Evolutionary conservation across 2,797 vertebrate species (phyloP).

Genomic region (Myotis findleyi): DNA sequence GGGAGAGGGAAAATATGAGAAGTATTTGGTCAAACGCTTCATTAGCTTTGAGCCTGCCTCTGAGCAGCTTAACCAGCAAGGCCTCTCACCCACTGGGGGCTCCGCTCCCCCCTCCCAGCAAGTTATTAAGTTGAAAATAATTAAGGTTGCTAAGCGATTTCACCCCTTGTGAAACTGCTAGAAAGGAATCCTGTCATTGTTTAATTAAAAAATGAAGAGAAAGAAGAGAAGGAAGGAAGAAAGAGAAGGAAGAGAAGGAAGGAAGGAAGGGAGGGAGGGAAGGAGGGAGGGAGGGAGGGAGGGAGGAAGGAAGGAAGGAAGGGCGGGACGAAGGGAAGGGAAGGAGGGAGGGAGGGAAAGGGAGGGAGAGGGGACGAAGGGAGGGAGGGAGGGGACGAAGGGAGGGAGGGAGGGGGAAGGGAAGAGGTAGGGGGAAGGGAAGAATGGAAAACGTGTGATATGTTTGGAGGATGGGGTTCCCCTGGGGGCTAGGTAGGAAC

Average conservation of each 20-base stretch:
- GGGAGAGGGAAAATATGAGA: conserved; percentile 73
- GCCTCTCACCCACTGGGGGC: not conserved
- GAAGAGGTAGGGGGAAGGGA: not conserved
- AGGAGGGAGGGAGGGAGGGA: not conserved
- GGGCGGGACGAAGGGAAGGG: not conserved
- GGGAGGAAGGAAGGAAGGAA: too few relatives aligned
- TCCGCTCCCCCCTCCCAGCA: not conserved
- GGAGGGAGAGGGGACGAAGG: rapidly evolving
- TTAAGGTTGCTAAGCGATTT: conserved; percentile 80
- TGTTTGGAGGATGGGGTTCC: not conserved
- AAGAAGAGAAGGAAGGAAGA: not conserved
- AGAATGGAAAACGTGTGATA: not conserved
- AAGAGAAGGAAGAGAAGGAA: not conserved
- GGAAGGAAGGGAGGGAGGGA: rapidly evolving
- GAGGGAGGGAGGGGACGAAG: rapidly evolving
- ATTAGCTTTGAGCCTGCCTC: conserved; percentile 31
- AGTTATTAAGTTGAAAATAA: conserved; percentile 76
- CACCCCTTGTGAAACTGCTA: conserved; percentile 38
- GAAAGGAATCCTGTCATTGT: conserved; percentile 69
- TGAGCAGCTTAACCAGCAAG: conserved; percentile 5
- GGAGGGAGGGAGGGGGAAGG: rapidly evolving
- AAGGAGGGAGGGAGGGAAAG: too few relatives aligned
- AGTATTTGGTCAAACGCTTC: conserved; percentile 55
- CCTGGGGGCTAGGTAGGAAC: not conserved
- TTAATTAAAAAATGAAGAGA: conserved; percentile 75